A percentile compares a stretch with the other conserved stretches of the same genome.
phyloP scores from a whole-genome alignment of 2,113 vertebrate species.

The Coreoperca whiteheadi region DNA sequence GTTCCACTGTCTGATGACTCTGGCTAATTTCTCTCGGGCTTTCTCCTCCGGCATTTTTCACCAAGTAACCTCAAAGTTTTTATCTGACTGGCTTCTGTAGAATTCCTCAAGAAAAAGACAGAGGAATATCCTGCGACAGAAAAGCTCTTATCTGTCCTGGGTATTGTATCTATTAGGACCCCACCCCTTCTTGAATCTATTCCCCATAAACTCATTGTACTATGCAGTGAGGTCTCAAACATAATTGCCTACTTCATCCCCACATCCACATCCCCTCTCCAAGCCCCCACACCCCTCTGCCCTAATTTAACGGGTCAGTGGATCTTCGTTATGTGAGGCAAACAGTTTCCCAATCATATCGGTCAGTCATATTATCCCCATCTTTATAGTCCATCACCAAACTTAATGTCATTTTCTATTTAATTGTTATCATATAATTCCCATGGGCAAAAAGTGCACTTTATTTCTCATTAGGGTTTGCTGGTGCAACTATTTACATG shows the following conservation, averaged over 20 bases:
- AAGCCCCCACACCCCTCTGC: constrained; percentile 37
- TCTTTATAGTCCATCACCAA: background rate
- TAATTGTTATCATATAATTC: background rate
- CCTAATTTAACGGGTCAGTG: constrained; percentile 75
- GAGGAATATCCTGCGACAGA: background rate
- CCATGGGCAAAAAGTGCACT: background rate
- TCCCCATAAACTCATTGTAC: constrained; percentile 24
- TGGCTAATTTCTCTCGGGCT: constrained; percentile 86
- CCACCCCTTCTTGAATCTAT: constrained; percentile 4
- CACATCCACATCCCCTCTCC: constrained; percentile 33
- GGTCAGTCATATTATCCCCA: constrained; percentile 25
- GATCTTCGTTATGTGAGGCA: constrained; percentile 63
- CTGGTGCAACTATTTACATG: background rate
- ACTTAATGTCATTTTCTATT: background rate
- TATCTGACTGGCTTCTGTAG: background rate
- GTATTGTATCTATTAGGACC: background rate
- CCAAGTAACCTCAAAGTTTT: constrained; percentile 14
- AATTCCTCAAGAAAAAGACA: constrained; percentile 12
- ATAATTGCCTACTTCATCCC: constrained; percentile 48
- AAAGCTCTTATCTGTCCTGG: background rate
- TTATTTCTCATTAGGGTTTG: background rate
- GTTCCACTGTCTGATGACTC: constrained; percentile 93
- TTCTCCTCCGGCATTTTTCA: constrained; percentile 78
- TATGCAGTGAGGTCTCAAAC: constrained; percentile 39
- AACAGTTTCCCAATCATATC: constrained; percentile 52